These are phyloP conservation scores for Upupa epops DNA, from an alignment of 2,113 vertebrate genomes.

Conservation along the genomic window DNA sequence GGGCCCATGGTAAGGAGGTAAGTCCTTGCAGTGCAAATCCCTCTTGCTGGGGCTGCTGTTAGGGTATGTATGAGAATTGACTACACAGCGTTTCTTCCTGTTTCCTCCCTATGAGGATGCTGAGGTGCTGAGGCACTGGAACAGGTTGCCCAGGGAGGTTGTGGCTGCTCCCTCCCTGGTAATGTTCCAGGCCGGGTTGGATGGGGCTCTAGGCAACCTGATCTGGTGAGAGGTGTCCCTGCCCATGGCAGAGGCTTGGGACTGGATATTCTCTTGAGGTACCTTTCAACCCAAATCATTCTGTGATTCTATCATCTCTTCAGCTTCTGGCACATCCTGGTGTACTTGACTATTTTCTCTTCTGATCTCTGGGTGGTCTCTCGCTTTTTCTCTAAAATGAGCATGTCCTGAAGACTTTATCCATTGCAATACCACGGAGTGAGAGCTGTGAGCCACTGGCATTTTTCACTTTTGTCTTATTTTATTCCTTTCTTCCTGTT, in stretches of 20 bases:
- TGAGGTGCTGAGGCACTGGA: too few relatives aligned
- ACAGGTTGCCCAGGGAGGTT: too few relatives aligned
- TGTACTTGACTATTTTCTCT: not conserved
- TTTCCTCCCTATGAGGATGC: too few relatives aligned
- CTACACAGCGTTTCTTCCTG: accelerated
- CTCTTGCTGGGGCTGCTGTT: not conserved
- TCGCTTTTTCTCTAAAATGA: not conserved
- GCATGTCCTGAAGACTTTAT: not conserved
- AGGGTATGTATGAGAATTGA: not conserved
- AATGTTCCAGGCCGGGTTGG: too few relatives aligned
- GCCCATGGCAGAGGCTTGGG: too few relatives aligned
- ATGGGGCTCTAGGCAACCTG: too few relatives aligned
- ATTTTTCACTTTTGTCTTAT: not conserved
- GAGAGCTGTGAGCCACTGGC: not conserved
- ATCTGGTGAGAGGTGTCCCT: too few relatives aligned
- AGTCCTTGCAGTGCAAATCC: not conserved
- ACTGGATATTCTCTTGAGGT: too few relatives aligned
- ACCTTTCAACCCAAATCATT: too few relatives aligned
- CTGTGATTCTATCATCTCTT: too few relatives aligned
- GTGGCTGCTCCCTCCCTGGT: too few relatives aligned
- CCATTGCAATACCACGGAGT: not conserved
- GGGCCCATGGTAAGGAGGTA: not conserved
- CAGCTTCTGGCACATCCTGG: not conserved
- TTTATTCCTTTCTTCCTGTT: not conserved
- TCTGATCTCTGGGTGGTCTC: not conserved